Percentiles rank a stretch among this genome's conserved stretches.
phyloP scores from a whole-genome alignment of 2,888 invertebrate species.

The Melinaea menophilus region DNA sequence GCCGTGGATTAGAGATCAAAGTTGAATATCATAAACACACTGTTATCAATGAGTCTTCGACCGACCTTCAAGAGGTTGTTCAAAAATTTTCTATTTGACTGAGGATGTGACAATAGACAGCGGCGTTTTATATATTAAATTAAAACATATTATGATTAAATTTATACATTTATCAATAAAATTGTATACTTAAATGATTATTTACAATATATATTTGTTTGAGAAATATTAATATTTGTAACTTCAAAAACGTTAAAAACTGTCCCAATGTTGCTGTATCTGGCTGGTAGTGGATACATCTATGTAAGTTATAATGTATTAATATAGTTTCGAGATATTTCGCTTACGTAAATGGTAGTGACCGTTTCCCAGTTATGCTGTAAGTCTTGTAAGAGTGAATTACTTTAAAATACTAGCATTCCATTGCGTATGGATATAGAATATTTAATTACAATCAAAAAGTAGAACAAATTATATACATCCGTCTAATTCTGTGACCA shows the following conservation, averaged over 20 bases:
- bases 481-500: no score
- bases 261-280: no score
- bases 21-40: background rate
- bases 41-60: background rate
- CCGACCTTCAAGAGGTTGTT: background rate
- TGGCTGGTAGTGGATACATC: background rate
- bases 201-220: no score
- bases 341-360: background rate
- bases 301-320: background rate
- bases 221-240: no score
- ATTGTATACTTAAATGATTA: no score
- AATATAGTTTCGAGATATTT: constrained; percentile 3
- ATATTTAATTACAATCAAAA: no score
- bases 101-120: background rate
- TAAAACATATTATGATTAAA: no score
- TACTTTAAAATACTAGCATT: no score
- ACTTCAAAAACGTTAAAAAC: no score
- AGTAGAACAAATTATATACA: no score
- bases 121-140: background rate
- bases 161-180: no score
- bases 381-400: background rate
- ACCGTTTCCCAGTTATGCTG: background rate
- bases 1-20: background rate
- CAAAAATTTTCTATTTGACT: background rate
- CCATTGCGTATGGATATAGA: no score